Conservation (phyloP, 2,797 vertebrate species). For the Nannoperca obscura region DNA sequence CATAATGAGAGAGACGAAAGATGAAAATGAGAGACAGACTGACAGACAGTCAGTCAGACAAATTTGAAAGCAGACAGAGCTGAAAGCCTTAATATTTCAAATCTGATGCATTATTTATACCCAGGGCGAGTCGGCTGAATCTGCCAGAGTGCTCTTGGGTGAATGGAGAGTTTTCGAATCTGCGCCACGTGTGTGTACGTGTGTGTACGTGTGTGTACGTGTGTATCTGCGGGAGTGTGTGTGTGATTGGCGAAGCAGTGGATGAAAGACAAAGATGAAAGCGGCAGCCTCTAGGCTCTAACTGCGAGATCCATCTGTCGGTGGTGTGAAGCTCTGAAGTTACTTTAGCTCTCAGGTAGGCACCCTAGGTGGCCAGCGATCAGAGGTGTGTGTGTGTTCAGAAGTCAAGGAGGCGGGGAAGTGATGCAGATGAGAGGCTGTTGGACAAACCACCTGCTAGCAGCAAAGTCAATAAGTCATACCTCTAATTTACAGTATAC, state of each 20-base stretch:
- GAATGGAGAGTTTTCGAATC: conserved; percentile 71
- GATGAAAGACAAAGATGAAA: conserved; percentile 84
- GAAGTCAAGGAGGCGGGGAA: conserved; percentile 4
- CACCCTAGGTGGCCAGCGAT: conserved; percentile 43
- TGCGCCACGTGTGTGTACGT: conserved; percentile 24
- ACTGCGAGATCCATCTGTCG: conserved; percentile 76
- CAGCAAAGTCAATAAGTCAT: conserved; percentile 6
- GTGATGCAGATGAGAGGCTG: conserved; percentile 26
- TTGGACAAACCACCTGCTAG: conserved; percentile 18
- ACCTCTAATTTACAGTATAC: not conserved
- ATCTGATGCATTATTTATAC: conserved; percentile 82
- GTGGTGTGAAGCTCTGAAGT: conserved; percentile 65
- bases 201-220: conserved; percentile 14
- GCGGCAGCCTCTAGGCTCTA: conserved; percentile 66
- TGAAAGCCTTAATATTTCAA: conserved; percentile 82
- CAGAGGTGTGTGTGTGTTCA: conserved; percentile 4
- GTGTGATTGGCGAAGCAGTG: conserved; percentile 59
- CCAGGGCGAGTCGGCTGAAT: conserved; percentile 58
- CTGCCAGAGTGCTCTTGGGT: conserved; percentile 72
- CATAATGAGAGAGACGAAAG: conserved; percentile 25
- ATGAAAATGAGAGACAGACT: conserved; percentile 36
- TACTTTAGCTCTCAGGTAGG: conserved; percentile 60
- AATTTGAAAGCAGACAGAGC: conserved; percentile 57
- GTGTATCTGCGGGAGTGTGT: conserved; percentile 12
- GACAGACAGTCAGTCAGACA: conserved; percentile 58